Evolutionary conservation across 1,140 invertebrate genomes (phyloP).

Genomic region (Drosophila albomicans): DNA sequence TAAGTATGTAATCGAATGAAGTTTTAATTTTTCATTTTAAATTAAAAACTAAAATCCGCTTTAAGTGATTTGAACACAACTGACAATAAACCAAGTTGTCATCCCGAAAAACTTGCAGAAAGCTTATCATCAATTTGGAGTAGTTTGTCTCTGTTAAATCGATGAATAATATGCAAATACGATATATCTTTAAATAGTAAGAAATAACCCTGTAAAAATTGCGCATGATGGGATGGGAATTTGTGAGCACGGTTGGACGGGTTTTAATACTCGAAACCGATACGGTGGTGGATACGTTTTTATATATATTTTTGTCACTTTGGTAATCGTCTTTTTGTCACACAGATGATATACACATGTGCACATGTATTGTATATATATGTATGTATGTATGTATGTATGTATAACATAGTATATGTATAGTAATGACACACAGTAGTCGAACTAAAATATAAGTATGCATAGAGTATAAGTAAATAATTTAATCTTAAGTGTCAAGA

Average conservation of each 20-base stretch:
- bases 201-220: neutral
- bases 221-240: conserved; percentile 8
- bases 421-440: conserved; percentile 8
- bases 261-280: conserved; percentile 23
- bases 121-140: too few relatives aligned
- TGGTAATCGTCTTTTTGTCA: conserved; percentile 36
- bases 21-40: too few relatives aligned
- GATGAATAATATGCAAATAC: too few relatives aligned
- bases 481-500: conserved; percentile 42
- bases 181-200: too few relatives aligned
- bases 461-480: conserved; percentile 11
- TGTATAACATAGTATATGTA: conserved; percentile 5
- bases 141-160: too few relatives aligned
- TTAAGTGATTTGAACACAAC: too few relatives aligned
- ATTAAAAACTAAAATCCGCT: too few relatives aligned
- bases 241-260: conserved; percentile 6
- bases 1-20: too few relatives aligned
- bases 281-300: conserved; percentile 19
- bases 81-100: too few relatives aligned
- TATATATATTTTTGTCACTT: conserved; percentile 34
- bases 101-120: too few relatives aligned
- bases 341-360: conserved; percentile 26
- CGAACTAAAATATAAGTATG: neutral
- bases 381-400: neutral
- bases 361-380: neutral